Conservation (phyloP, 2,113 vertebrate genomes). For the Promerops cafer region DNA sequence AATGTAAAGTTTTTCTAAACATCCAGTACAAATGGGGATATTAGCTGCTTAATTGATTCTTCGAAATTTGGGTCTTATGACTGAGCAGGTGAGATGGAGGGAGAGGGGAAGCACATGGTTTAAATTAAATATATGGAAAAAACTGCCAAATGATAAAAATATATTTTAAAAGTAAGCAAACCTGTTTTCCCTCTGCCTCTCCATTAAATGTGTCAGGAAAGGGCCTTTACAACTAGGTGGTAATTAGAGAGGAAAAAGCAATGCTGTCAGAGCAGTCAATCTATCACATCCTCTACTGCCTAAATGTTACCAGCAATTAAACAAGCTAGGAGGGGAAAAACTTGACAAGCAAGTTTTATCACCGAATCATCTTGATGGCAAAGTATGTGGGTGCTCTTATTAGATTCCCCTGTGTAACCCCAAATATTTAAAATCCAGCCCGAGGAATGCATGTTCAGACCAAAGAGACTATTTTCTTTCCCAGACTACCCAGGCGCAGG, state of each 20-base stretch:
- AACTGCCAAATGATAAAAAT: conserved; percentile 30
- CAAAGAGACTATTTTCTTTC: background rate
- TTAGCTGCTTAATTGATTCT: conserved; percentile 12
- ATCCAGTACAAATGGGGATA: background rate
- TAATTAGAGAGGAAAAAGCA: conserved; percentile 54
- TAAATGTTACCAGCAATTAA: conserved; percentile 33
- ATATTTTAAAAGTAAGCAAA: conserved; percentile 42
- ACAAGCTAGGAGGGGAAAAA: background rate
- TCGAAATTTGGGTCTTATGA: background rate
- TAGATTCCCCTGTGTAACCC: background rate
- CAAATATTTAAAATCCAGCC: background rate
- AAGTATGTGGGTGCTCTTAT: background rate
- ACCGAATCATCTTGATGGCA: background rate
- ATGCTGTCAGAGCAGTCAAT: conserved; percentile 7
- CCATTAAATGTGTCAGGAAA: conserved; percentile 48
- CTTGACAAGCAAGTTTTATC: conserved; percentile 28
- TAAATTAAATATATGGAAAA: conserved; percentile 9
- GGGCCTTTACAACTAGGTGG: conserved; percentile 35
- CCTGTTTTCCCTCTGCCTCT: conserved; percentile 25
- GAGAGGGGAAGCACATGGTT: background rate
- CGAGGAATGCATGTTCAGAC: background rate
- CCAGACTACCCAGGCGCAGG: background rate
- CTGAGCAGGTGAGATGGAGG: background rate
- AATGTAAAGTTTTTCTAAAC: conserved; percentile 26
- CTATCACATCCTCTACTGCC: conserved; percentile 5